Base-by-base conservation (phyloP, 2,113 vertebrate genomes). In the Hylia prasina region DNA sequence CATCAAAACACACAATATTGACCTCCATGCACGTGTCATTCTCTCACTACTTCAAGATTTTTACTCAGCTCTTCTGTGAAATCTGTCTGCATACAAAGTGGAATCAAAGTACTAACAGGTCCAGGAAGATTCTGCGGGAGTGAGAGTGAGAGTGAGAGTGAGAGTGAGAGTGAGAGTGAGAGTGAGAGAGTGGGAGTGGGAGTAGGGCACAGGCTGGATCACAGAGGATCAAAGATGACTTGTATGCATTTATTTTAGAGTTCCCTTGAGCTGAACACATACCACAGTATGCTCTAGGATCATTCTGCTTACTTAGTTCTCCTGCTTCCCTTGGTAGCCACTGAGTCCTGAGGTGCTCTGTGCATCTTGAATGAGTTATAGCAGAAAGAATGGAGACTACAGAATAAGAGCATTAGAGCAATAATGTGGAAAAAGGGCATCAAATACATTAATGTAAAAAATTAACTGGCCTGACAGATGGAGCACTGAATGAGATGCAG, bases 201-300 rank as follows among this genome's bases (percentile, higher is more conserved):
- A 76, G 16, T 24, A 71, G 33, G 24, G n/a, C 13, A 44, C 21
- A 51, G 31, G 27, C 15, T 42, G 39, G 33, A 33, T 15, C 69
- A 10, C 9, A 71, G 33, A 82, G 17, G 57, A 66, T 63, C 39
- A 69, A 70, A 69, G 42, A n/a, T 27, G 23, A 11, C 8, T 37
- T 18, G 6, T 35, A 23, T 14, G 54, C 45, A 31, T n/a, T 40
- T 75, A 47, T 71, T 90, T 86, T 33, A 76, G 82, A 40, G 7
- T 0, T 3, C 28, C 17, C 10, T 42, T 40, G 24, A 44, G 47
- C 3, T 68, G 12, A 72, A 7, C 7, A 35, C 1, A 1, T 22
- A 39, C 1, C 2, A 37, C 7, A 2, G 8, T 25, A 23, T 61
- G 25, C 14, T 84, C 33, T 66, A 57, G 45, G 24, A 75, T 75